Conservation (phyloP, 2,113 vertebrate species). For the Rhinolophus ferrumequinum region DNA sequence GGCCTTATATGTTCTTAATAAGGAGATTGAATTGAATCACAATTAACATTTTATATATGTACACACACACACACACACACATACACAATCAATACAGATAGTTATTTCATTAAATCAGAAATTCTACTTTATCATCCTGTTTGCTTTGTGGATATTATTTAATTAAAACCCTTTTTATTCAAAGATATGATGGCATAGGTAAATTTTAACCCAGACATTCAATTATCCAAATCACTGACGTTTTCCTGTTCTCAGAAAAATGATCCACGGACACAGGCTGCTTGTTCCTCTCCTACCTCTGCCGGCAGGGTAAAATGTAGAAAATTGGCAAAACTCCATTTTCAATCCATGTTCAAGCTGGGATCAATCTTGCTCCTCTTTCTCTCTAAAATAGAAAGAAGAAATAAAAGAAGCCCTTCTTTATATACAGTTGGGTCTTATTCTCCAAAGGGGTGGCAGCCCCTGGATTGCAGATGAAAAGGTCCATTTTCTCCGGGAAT, state of each 20-base stretch:
- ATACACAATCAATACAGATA: not conserved
- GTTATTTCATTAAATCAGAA: conserved; percentile 59
- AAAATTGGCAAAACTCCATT: conserved; percentile 45
- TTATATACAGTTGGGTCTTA: conserved; percentile 30
- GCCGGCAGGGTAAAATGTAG: not conserved
- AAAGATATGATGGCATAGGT: not conserved
- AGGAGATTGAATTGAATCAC: conserved; percentile 6
- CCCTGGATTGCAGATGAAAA: conserved; percentile 12
- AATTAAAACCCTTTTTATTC: conserved; percentile 37
- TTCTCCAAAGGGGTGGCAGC: not conserved
- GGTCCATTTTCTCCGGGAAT: not conserved
- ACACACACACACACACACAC: not conserved
- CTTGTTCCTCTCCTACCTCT: not conserved
- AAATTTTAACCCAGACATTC: conserved; percentile 19
- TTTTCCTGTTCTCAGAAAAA: conserved; percentile 52
- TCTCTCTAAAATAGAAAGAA: conserved; percentile 41
- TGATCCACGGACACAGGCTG: not conserved
- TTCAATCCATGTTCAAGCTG: conserved; percentile 39
- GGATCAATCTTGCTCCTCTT: conserved; percentile 34
- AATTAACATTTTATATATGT: not conserved
- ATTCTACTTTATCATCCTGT: conserved; percentile 31
- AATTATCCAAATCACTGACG: conserved; percentile 29
- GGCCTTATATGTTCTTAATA: conserved; percentile 5
- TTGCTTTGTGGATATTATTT: conserved; percentile 37
- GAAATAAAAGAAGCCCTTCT: conserved; percentile 41